Percentiles rank a stretch among this genome's conserved stretches.
Conservation (phyloP, 2,113 vertebrate genomes). For the Malaclemys terrapin region DNA sequence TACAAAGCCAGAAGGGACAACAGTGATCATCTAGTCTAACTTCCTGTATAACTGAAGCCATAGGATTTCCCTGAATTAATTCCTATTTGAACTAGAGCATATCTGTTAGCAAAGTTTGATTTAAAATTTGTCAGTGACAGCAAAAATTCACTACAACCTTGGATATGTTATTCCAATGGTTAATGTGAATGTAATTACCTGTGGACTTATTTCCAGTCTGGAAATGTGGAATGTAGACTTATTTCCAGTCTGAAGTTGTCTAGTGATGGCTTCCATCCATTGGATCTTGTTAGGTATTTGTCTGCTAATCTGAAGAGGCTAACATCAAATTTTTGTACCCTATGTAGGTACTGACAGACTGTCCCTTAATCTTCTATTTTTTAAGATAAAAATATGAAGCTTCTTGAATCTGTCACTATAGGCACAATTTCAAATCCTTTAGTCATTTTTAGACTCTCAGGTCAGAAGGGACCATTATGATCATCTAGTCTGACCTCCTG, state of each 20-base stretch:
- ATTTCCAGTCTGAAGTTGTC: not conserved
- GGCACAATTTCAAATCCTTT: not conserved
- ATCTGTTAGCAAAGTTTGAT: not conserved
- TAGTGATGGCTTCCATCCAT: not conserved
- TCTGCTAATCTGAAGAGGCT: not conserved
- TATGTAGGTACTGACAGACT: not conserved
- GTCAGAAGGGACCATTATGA: too few species aligned
- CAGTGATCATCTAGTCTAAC: not conserved
- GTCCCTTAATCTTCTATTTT: not conserved
- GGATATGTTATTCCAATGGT: not conserved
- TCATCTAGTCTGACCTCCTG: too few species aligned
- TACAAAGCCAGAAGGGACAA: not conserved
- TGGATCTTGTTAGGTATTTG: not conserved
- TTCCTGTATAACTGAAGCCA: not conserved
- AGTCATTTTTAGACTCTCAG: not conserved
- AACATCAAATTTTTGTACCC: not conserved
- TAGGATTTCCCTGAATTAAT: not conserved
- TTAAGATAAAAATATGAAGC: not conserved
- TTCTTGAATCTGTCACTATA: not conserved
- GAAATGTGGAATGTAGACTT: too few species aligned
- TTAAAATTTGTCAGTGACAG: not conserved
- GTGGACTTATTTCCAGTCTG: too few species aligned
- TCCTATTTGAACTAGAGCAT: not conserved
- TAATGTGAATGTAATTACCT: not conserved
- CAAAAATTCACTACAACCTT: not conserved